Percentiles rank a stretch among this genome's conserved stretches.
Evolutionary conservation across 2,797 vertebrate genomes (phyloP).

Genomic region (Austrolebias charrua): DNA sequence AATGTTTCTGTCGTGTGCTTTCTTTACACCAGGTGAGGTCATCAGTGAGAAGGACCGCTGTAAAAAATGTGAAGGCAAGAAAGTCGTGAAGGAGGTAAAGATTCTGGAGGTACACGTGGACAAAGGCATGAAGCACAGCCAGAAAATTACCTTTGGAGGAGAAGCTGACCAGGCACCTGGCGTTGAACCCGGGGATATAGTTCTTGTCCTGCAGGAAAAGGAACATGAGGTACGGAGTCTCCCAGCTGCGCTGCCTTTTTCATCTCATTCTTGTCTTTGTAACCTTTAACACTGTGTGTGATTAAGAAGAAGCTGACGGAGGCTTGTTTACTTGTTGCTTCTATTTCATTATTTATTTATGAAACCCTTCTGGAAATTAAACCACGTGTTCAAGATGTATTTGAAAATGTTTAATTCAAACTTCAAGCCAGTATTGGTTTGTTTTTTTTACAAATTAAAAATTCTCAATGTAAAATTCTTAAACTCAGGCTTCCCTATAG

Average conservation of each 20-base stretch:
- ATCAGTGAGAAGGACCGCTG: slow-evolving; percentile 99
- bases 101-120: slow-evolving; percentile 99
- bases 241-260: too few species aligned
- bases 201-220: slow-evolving; percentile 95
- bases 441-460: too few species aligned
- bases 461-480: too few species aligned
- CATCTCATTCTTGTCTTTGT: background rate
- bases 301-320: background rate
- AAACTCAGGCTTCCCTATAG: too few species aligned
- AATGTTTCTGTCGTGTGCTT: background rate
- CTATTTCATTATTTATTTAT: too few species aligned
- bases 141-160: slow-evolving; percentile 96
- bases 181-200: slow-evolving; percentile 95
- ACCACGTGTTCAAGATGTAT: too few species aligned
- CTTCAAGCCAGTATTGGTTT: too few species aligned
- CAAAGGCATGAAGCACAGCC: slow-evolving; percentile 98
- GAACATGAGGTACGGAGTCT: slow-evolving; percentile 88
- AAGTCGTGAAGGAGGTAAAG: slow-evolving; percentile 98
- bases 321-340: too few species aligned
- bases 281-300: background rate
- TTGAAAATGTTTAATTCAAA: too few species aligned
- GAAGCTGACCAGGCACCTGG: slow-evolving; percentile 97
- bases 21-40: slow-evolving; percentile 85
- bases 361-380: too few species aligned
- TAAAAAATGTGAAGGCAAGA: slow-evolving; percentile 99